Evolutionary conservation across 2,888 invertebrate genomes (phyloP).

Genomic region (Glaucopsyche alexis): DNA sequence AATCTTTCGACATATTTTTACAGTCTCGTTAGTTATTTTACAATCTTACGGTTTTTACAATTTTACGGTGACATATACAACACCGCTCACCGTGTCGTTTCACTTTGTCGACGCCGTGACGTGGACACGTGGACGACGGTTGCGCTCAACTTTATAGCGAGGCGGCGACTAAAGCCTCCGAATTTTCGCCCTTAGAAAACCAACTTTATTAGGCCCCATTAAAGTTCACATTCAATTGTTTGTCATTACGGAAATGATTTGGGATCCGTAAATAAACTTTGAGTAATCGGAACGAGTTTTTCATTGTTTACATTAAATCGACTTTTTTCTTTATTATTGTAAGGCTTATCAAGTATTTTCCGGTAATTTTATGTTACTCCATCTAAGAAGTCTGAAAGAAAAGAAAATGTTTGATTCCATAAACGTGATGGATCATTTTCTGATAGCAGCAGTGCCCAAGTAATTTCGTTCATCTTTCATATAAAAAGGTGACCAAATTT

Average conservation of each 20-base stretch:
- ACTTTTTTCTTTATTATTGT: not conserved
- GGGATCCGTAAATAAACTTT: not conserved
- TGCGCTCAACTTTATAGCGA: not conserved
- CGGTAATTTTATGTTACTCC: not conserved
- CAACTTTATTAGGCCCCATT: not conserved
- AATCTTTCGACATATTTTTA: too few species aligned
- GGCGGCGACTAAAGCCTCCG: not conserved
- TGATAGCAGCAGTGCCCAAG: conserved; percentile 14
- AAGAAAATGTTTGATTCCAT: conserved; percentile 3
- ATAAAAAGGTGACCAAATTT: not conserved
- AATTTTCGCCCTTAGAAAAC: not conserved
- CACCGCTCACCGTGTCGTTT: too few species aligned
- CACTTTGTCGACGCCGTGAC: too few species aligned
- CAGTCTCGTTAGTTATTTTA: too few species aligned
- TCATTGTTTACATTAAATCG: conserved; percentile 1
- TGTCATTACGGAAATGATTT: not conserved
- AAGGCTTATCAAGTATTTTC: not conserved
- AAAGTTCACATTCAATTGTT: not conserved
- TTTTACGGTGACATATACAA: too few species aligned
- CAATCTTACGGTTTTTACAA: too few species aligned
- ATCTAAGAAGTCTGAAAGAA: not conserved
- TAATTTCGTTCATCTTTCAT: conserved; percentile 10
- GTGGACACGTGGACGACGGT: not conserved
- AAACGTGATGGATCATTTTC: conserved; percentile 14
- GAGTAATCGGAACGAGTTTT: not conserved